A percentile compares a stretch with the other conserved stretches of the same genome.
Evolutionary conservation across 2,888 invertebrate species (phyloP).

Genomic region (Drosophila mettleri): DNA sequence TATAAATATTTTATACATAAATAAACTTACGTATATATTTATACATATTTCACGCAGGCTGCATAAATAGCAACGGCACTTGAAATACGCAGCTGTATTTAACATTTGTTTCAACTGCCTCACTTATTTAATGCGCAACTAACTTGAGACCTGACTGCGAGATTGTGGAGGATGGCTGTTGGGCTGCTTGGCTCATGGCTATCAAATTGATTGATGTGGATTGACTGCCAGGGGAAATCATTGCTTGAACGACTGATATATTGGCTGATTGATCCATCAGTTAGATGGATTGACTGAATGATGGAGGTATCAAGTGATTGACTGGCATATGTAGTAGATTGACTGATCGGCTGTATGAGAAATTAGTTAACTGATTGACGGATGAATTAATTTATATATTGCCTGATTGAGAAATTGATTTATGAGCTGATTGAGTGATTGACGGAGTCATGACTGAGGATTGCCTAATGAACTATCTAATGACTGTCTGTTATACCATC

Average conservation of each 20-base stretch:
- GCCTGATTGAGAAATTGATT: background rate
- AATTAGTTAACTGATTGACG: background rate
- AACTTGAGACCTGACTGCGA: background rate
- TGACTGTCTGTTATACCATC: background rate
- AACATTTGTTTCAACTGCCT: background rate
- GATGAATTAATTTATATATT: background rate
- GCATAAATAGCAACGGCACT: background rate
- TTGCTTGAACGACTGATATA: background rate
- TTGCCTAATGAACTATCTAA: background rate
- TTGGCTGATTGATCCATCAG: background rate
- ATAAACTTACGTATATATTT: slow-evolving; percentile 13
- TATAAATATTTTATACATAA: slow-evolving; percentile 17
- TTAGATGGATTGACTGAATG: too few relatives aligned
- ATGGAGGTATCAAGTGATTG: too few relatives aligned
- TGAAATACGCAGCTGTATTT: slow-evolving; percentile 1
- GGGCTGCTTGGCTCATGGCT: too few relatives aligned
- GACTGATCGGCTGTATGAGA: too few relatives aligned
- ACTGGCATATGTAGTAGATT: background rate
- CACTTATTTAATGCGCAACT: background rate
- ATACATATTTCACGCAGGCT: slow-evolving; percentile 8
- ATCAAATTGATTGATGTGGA: too few relatives aligned
- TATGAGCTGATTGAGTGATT: background rate
- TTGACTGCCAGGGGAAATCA: background rate
- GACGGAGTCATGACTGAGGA: too few relatives aligned
- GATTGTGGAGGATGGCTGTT: background rate